Base-by-base conservation (phyloP, 2,113 vertebrate species). In the Xyrauchen texanus region DNA sequence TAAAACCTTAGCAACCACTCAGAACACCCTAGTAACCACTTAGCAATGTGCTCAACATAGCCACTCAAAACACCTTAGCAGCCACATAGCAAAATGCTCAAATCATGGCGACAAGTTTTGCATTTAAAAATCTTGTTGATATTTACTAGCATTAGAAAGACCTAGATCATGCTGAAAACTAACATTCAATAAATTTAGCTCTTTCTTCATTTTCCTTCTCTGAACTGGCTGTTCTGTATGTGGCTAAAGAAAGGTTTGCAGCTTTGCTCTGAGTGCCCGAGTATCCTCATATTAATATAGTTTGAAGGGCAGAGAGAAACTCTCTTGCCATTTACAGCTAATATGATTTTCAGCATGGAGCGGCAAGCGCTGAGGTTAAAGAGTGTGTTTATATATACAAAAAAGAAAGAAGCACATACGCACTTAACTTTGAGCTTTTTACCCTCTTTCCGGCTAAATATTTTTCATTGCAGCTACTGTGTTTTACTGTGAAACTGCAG, bases 291-390 rank as follows among this genome's bases (percentile, higher is more conserved):
- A 83, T 85, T 83, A 85, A 85, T 83, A 79, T 62, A 85, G 76
- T 73, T 3, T 16, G 21, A 73, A 67, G 76, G 61, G 74, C 57
- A 77, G 66, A 88, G 86, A 90, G 61, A 34, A 70, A 58, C 74
- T 67, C 80, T 88, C 85, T 88, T 90, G 88, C 88, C 81, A 89
- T 91, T 93, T 90, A 88, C 84, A 87, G 72, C 83, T 89, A 91
- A 91, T 90, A 88, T 88, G 84, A 79, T 87, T 87, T 82, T 81
- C 84, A 87, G 85, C 85, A 84, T 86, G 81, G 85, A 83, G 82
- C 84, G 76, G 72, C 10, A 49, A 15, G 67, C 77, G 81, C 81
- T 77, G 84, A 87, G 84, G 81, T 77, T 84, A 86, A 84, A 79
- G 78, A 86, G 77, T 52, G 81, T 16, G 3, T 68, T 73, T 34